phyloP scores from a whole-genome alignment of 2,797 vertebrate species.

The Enteromius unitaeniatus region DNA sequence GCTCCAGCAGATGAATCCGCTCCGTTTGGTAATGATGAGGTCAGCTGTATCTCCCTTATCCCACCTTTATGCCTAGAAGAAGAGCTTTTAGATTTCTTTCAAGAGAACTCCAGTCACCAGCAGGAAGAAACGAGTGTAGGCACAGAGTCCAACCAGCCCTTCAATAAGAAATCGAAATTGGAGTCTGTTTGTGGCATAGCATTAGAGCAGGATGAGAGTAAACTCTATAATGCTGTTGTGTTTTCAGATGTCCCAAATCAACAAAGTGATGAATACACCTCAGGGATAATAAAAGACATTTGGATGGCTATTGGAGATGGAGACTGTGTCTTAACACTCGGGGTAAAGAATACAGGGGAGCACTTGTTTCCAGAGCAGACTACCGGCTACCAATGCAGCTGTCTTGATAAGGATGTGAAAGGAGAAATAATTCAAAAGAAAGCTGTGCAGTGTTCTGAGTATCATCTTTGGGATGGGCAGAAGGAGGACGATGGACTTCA shows the following conservation, averaged over 20 bases:
- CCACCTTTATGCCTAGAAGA: conserved; percentile 92
- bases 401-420: conserved; percentile 85
- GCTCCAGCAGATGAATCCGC: conserved; percentile 87
- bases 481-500: conserved; percentile 87
- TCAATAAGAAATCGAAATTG: conserved; percentile 95
- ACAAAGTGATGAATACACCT: conserved; percentile 90
- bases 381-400: conserved; percentile 85
- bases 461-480: conserved; percentile 96
- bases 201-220: conserved; percentile 89
- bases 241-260: conserved; percentile 85
- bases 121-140: conserved; percentile 82
- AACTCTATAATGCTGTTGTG: conserved; percentile 84
- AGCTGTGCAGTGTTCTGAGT: conserved; percentile 95
- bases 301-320: conserved; percentile 91
- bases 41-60: conserved; percentile 90
- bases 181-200: conserved; percentile 98
- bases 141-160: conserved; percentile 84
- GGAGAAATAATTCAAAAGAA: conserved; percentile 84
- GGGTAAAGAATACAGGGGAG: conserved; percentile 81
- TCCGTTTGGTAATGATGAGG: conserved; percentile 87
- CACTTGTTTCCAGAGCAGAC: conserved; percentile 86
- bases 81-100: conserved; percentile 94
- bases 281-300: conserved; percentile 98
- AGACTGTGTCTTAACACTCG: conserved; percentile 76
- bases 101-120: conserved; percentile 83